Base-by-base conservation (phyloP, 2,888 invertebrate species). In the Cylindroiulus punctatus region DNA sequence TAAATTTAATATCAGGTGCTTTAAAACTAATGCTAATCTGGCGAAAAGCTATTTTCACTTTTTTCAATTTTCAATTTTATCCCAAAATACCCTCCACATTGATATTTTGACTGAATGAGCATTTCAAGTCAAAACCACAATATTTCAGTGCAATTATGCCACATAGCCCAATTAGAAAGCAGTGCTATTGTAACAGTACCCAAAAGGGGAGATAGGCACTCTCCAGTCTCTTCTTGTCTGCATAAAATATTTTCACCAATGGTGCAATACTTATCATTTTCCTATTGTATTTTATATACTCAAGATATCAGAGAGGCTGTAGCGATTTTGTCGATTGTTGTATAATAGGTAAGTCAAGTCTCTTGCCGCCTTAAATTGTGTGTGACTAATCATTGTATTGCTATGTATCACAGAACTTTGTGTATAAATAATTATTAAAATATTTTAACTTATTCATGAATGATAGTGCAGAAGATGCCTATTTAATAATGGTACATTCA, bases 371-470 rank as follows among this genome's bases (percentile, higher is more conserved):
- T 30, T 32, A 32, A 76, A 76, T 76, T 30, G 76, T 76, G 22
- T 12, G 76, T 14, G 76, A 76, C 17, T 76, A 30, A 76, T 30
- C 76, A 30, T 30, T 30, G 30, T 65, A 65, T 65, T 65, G 22
- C 26, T 26, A 76, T 76, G 26, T 8, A 76, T 14, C 76, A 76
- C 30, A 76, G 17, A 76, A 3, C 17, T 76, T 30, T 30, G 76
- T 76, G 17, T 76, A 76, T 22, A 57, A 57, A 57, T 57, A 76
- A 30, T 30, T 14, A 76, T 76, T 76, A 76, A 30, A 76, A 30
- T 76, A 76, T 76, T 76, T 76, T 76, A 76, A 76, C 76, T 76
- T 76, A 76, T 76, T 76, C 30, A 30, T 76, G 76, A 76, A 76
- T 30, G 14, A 32, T 30, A 30, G 76, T 76, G 12, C 14, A 2